phyloP scores from a whole-genome alignment of 2,113 vertebrate genomes.

The Ictidomys tridecemlineatus region DNA sequence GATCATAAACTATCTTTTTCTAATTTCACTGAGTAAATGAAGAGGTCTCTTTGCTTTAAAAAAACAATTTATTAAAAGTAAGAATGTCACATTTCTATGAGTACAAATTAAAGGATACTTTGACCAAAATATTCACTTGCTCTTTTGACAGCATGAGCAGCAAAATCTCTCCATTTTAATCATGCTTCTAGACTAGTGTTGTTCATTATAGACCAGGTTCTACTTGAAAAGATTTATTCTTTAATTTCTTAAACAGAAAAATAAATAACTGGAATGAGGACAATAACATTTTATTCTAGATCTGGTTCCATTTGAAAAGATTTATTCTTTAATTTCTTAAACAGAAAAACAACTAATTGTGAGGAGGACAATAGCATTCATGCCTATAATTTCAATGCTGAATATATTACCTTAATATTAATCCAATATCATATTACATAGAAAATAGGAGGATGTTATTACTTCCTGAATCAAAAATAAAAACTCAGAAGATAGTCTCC shows the following conservation, averaged over 20 bases:
- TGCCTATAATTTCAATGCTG: neutral
- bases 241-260: too few relatives aligned
- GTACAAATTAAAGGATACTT: constrained; percentile 24
- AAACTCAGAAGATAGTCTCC: constrained; percentile 52
- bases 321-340: too few relatives aligned
- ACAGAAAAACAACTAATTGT: too few relatives aligned
- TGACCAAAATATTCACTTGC: neutral
- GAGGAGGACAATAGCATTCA: neutral
- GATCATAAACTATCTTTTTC: constrained; percentile 35
- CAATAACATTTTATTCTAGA: too few relatives aligned
- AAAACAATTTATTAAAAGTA: constrained; percentile 63
- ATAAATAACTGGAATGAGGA: too few relatives aligned
- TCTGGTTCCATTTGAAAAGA: too few relatives aligned
- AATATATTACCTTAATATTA: constrained; percentile 28
- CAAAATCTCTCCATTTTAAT: constrained; percentile 29
- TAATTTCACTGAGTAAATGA: constrained; percentile 12
- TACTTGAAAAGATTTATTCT: too few relatives aligned
- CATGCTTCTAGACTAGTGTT: neutral
- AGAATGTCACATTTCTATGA: constrained; percentile 43
- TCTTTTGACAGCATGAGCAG: neutral
- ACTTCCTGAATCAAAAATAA: neutral
- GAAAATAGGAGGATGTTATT: constrained; percentile 51
- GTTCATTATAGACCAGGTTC: too few relatives aligned
- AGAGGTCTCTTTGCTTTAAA: neutral
- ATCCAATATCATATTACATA: constrained; percentile 2